Conservation (phyloP, 1,140 invertebrate species). For the Pseudomyrmex dendroicus region DNA sequence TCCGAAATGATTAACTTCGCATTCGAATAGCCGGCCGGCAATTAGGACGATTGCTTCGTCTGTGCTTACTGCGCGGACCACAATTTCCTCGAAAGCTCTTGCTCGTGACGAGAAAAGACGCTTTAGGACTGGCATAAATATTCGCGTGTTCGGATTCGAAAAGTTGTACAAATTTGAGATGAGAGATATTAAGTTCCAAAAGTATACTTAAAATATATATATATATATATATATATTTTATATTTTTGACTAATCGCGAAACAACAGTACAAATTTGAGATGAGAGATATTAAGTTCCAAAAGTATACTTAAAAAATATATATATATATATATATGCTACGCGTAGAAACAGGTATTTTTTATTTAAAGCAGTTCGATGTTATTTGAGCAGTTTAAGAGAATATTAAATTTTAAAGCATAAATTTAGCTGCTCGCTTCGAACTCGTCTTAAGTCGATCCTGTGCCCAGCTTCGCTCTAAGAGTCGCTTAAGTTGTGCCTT, state of each 20-base stretch:
- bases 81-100: constrained; percentile 71
- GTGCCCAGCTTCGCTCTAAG: background rate
- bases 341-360: background rate
- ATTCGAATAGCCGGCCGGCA: constrained; percentile 68
- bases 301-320: background rate
- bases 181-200: background rate
- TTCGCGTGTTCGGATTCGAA: background rate
- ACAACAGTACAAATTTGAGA: no score
- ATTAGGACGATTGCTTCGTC: constrained; percentile 76
- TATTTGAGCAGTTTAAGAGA: background rate
- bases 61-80: constrained; percentile 42
- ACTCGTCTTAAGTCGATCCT: constrained; percentile 20
- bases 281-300: background rate
- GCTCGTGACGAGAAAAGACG: constrained; percentile 33
- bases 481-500: constrained; percentile 48
- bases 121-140: constrained; percentile 16
- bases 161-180: background rate
- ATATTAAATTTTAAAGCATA: background rate
- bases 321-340: background rate
- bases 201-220: background rate
- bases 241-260: no score
- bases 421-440: constrained; percentile 16
- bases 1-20: constrained; percentile 78
- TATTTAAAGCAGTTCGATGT: background rate
- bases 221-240: background rate